These are phyloP conservation scores for Saccostrea echinata DNA, from an alignment of 1,140 invertebrate species.

Conservation along the genomic window DNA sequence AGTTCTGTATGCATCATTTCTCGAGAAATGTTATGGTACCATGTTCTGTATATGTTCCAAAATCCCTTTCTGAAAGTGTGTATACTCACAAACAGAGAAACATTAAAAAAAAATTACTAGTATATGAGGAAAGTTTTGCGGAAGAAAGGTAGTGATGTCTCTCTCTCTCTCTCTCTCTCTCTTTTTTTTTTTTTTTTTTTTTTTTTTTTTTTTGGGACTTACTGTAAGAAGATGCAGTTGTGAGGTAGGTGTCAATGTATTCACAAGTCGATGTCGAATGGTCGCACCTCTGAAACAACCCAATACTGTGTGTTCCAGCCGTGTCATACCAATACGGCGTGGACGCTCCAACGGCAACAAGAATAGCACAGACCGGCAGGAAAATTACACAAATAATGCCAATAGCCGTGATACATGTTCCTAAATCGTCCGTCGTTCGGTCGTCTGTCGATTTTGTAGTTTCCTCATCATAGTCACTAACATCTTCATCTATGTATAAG, in stretches of 20 bases:
- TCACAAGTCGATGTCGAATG: not conserved
- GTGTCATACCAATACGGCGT: conserved; percentile 13
- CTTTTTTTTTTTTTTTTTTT: too few relatives aligned
- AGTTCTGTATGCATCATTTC: too few relatives aligned
- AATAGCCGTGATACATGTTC: not conserved
- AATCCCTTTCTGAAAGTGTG: too few relatives aligned
- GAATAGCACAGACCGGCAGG: not conserved
- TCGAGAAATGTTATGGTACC: too few relatives aligned
- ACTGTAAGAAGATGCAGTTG: not conserved
- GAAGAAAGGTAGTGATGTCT: too few relatives aligned
- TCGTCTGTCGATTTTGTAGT: not conserved
- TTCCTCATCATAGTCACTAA: not conserved
- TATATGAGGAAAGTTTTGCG: too few relatives aligned
- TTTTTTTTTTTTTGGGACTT: not conserved
- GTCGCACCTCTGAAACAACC: conserved; percentile 15
- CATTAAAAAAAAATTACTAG: too few relatives aligned
- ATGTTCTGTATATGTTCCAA: too few relatives aligned
- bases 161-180: too few relatives aligned
- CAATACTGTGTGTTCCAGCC: conserved; percentile 13
- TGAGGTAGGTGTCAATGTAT: not conserved
- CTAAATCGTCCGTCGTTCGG: not conserved
- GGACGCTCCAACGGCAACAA: not conserved
- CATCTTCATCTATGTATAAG: not conserved
- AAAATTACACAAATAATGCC: not conserved
- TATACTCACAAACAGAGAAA: too few relatives aligned